Evolutionary conservation across 2,797 vertebrate species (phyloP), one percentile per base, ranked within the genome.

Genomic region (Dermochelys coriacea): DNA sequence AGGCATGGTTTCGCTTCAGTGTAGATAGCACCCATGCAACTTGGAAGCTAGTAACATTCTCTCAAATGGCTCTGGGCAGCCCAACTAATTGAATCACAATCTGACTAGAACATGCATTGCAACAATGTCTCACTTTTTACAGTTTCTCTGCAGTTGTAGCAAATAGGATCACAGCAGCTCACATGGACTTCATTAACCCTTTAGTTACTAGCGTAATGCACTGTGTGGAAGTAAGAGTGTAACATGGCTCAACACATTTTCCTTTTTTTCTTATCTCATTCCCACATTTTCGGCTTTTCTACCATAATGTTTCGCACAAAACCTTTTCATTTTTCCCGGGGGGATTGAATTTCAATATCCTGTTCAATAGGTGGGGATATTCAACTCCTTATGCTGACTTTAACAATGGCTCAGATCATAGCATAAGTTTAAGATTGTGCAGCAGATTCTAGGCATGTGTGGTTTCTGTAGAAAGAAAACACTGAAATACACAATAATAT

Each of bases 111-210:
- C 91, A 74, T 27, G 5, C 23, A 23, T 41, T 45, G 41, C 64
- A 71, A 71, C 68, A 41, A 74, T 25, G 34, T 64, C 59, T 64
- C 61, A 64, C 34, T 64, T n/a, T 34, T 64, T 64, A 9, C n/a
- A n/a, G 34, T 27, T 74, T 37, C 37, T 37, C 21, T 37, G 68
- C 5, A 74, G 71, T 27, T 45, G 19, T 14, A 74, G 25, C 82
- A 96, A 85, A 84, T 94, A 95, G 96, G 96, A 96, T 80, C 87
- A 80, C 84, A 89, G 91, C 88, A 93, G 84, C 90, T 94, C 64
- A 85, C 37, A 74, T 59, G 87, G 57, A 14, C 87, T 94, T 97
- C 4, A 0, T 97, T 95, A 96, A 96, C 64, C 59, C 82, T 93
- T 49, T 64, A 91, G 90, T 91, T 80, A 89, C 84, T 86, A 93